Base-by-base conservation (phyloP, 2,888 invertebrate species). In the Nudaria mundana region DNA sequence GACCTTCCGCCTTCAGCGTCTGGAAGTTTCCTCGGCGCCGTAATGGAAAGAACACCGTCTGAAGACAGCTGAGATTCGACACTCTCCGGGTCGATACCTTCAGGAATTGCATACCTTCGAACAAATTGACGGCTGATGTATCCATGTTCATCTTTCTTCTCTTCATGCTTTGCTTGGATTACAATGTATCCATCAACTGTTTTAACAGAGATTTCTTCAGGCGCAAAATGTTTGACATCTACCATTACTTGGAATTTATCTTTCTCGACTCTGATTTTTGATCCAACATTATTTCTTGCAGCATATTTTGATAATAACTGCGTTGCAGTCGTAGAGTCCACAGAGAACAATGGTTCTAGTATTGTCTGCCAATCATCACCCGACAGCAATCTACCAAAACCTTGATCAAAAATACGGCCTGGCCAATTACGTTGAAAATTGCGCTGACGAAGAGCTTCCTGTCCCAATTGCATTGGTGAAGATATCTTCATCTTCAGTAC, bases 131-230 rank as follows among this genome's bases (percentile, higher is more conserved):
- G 88, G 3, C 93, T 92, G 47, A 94, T 91, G 52, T 83, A 92
- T 0, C 94, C 94, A 58, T 93, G 92, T 15, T 93, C 91, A 52
- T 94, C 94, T 45, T 91, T 89, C 58, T 92, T 92, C 66, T 95
- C 94, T 55, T 94, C 93, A 58, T 95, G 95, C 64, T 92, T 94
- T 0, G 92, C 95, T 70, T 94, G 93, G 13, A 94, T 89, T 2
- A 94, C 88, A n/a, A 95, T 88, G 35, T 79, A 89, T 37, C 92
- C 91, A 36, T 93, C 93, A 0, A 91, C 89, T 0, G 93, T 93
- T 73, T 94, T 94, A 0, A 95, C 94, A 0, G 90, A 87, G 31
- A 95, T 91, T 67, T 95, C 95, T 29, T 92, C 91, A 0, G 95
- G 94, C 3, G 90, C 76, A 63, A 94, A 95, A 49, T 94, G 93